Evolutionary conservation across 2,888 invertebrate genomes (phyloP), one percentile per base, ranked within the genome.

Genomic region (Omphaloscelis lunosa): DNA sequence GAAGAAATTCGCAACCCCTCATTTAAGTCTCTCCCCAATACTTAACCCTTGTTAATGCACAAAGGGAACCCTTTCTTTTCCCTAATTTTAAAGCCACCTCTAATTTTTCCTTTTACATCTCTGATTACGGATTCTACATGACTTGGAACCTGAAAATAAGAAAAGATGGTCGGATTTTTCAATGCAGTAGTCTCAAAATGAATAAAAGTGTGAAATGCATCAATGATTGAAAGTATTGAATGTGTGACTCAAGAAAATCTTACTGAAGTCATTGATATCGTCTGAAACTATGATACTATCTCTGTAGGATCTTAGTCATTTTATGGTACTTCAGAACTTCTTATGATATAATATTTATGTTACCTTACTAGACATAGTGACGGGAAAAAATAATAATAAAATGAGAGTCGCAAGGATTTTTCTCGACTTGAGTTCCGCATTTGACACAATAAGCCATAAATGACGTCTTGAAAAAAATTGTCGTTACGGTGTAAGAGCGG

Each of bases 11-110:
- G 79, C 80, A 85, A 84, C 87, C 85, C 88, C 90, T 9, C 89
- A 91, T 92, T 91, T 89, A 88, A 92, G 89, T 88, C 84, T 83
- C 81, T 29, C 29, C 51, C 66, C 12, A 88, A 86, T 79, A 82
- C 89, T 92, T 93, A 91, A 93, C 93, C 93, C 93, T 94, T 92
- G 92, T 94, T 93, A 93, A 85, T 82, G 81, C 74, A 90, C 90
- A 92, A 93, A 92, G 90, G 87, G 89, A 90, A 89, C 91, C 90
- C 91, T 90, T 87, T 79, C 79, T 89, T 91, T 90, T 87, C 86
- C 85, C 84, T 84, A 76, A 82, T 88, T 89, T 89, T 89, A 88
- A 89, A 91, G 90, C 91, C 90, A 90, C 86, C 90, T 90, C 91
- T 23, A 62, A 34, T 79, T 91, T 59, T 85, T 82, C 86, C 89